Percentiles rank a stretch among this genome's conserved stretches.
These are phyloP conservation scores for Limnodromus scolopaceus DNA, from an alignment of 2,797 vertebrate species.

Conservation along the genomic window DNA sequence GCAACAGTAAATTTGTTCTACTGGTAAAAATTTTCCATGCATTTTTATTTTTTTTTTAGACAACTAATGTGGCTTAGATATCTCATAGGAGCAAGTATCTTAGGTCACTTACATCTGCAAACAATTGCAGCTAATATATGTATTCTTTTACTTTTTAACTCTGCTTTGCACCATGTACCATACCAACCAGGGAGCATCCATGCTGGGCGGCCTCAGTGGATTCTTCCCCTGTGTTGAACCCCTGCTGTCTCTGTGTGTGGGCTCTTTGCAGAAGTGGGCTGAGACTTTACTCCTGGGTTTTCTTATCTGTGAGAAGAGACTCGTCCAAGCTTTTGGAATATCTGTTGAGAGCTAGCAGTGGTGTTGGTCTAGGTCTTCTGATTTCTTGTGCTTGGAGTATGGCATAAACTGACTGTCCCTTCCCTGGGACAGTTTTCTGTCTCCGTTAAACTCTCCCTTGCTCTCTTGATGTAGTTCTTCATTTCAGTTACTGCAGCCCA, in stretches of 20 bases:
- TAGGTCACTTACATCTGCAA: neutral
- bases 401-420: neutral
- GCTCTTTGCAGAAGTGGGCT: neutral
- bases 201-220: neutral
- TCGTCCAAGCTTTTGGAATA: neutral
- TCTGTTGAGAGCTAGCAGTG: neutral
- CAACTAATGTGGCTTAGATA: neutral
- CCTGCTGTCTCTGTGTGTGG: fast-evolving
- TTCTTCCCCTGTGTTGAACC: neutral
- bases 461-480: neutral
- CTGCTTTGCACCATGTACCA: neutral
- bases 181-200: neutral
- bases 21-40: neutral
- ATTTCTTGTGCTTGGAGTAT: neutral
- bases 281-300: neutral
- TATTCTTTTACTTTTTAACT: neutral
- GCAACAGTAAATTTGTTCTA: neutral
- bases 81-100: neutral
- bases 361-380: neutral
- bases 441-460: neutral
- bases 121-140: neutral
- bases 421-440: neutral
- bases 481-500: neutral
- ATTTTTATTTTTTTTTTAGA: neutral
- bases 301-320: neutral